These are phyloP conservation scores for Charaxes varanes DNA, from an alignment of 1,140 invertebrate species.

Conservation along the genomic window DNA sequence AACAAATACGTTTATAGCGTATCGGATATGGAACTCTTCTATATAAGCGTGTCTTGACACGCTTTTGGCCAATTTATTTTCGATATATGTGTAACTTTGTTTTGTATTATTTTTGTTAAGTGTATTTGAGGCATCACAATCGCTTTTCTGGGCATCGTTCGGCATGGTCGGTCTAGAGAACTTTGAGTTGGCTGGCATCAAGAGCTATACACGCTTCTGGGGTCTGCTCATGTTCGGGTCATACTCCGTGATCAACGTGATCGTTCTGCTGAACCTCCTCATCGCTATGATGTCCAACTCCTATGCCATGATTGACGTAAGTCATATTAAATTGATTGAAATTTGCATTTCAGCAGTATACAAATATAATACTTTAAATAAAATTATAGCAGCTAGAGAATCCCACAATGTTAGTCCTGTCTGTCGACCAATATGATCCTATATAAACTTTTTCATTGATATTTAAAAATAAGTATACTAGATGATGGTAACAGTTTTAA, in stretches of 20 bases:
- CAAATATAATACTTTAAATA: too few relatives aligned
- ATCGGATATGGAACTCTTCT: too few relatives aligned
- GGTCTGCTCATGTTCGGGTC: conserved; percentile 90
- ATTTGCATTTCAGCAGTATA: too few relatives aligned
- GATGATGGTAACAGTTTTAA: too few relatives aligned
- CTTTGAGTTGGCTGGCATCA: conserved; percentile 89
- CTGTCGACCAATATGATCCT: too few relatives aligned
- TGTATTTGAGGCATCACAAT: conserved; percentile 94
- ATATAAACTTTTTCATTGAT: too few relatives aligned
- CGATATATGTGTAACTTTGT: conserved; percentile 4
- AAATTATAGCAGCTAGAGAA: too few relatives aligned
- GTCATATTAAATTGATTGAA: conserved; percentile 35
- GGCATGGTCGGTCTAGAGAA: conserved; percentile 90
- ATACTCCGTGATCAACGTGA: conserved; percentile 93
- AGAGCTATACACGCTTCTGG: conserved; percentile 91
- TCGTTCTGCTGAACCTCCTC: conserved; percentile 93
- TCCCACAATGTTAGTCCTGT: too few relatives aligned
- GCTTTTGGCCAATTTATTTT: too few relatives aligned
- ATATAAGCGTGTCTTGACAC: too few relatives aligned
- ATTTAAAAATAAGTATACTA: too few relatives aligned
- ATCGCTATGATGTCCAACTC: conserved; percentile 98
- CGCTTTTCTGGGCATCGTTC: conserved; percentile 95
- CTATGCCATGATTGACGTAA: conserved; percentile 91
- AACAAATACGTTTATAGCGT: too few relatives aligned
- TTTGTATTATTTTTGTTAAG: conserved; percentile 69